Evolutionary conservation across 64 coral and sea anemone species (phyloP).

Genomic region (Pocillopora verrucosa): DNA sequence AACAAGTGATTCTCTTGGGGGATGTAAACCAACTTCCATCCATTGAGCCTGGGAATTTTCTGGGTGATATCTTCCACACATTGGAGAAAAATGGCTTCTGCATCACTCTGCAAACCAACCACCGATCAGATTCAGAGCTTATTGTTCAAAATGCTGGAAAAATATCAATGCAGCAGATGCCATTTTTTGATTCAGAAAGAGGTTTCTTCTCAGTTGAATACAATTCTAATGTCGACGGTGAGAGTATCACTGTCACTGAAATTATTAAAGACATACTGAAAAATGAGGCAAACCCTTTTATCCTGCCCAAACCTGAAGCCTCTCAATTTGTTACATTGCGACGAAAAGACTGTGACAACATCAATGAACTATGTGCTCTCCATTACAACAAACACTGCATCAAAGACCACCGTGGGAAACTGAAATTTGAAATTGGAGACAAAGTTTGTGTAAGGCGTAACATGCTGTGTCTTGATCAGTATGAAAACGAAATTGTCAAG

Average conservation of each 20-base stretch:
- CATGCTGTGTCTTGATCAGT: slow-evolving; percentile 22
- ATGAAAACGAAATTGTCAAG: background rate
- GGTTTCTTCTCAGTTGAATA: slow-evolving; percentile 30
- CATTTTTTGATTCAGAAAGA: background rate
- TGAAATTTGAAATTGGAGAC: slow-evolving; percentile 39
- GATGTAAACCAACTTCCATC: slow-evolving; percentile 62
- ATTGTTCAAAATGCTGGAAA: slow-evolving; percentile 65
- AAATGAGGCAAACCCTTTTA: background rate
- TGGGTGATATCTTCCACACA: slow-evolving; percentile 35
- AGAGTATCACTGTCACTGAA: too few relatives aligned
- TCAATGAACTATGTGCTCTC: slow-evolving; percentile 47
- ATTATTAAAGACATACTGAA: background rate
- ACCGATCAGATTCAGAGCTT: slow-evolving; percentile 46
- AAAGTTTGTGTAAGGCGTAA: slow-evolving; percentile 62
- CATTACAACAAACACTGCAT: slow-evolving; percentile 46
- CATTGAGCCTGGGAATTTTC: slow-evolving; percentile 69
- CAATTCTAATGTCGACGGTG: background rate
- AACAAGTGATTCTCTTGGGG: slow-evolving; percentile 58
- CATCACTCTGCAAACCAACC: slow-evolving; percentile 35
- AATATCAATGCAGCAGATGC: slow-evolving; percentile 29
- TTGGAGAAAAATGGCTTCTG: slow-evolving; percentile 9
- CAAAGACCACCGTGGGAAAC: slow-evolving; percentile 29
- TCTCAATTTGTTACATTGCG: slow-evolving; percentile 69
- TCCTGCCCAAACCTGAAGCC: background rate
- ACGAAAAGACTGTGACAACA: slow-evolving; percentile 25